phyloP scores from a whole-genome alignment of 2,888 invertebrate genomes.

The Cyrtodaria siliqua region DNA sequence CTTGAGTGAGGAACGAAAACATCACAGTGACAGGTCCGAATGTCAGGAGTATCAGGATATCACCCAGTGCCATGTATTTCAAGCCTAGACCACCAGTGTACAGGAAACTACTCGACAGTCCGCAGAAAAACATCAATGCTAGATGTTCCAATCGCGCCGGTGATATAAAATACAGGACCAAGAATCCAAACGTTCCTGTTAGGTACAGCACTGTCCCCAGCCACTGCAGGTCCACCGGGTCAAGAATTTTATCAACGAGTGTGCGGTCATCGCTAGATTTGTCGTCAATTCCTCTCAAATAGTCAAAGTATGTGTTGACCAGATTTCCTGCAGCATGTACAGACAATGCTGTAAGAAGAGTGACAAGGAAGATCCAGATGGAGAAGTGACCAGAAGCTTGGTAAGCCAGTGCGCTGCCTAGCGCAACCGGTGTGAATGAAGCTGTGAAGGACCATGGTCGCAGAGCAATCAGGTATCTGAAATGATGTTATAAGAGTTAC shows the following conservation, averaged over 20 bases:
- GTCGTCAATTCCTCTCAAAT: slow-evolving; percentile 96
- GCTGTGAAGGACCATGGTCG: slow-evolving; percentile 98
- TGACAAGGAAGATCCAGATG: slow-evolving; percentile 90
- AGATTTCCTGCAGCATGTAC: slow-evolving; percentile 99
- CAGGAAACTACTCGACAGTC: slow-evolving; percentile 97
- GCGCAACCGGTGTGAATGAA: slow-evolving; percentile 95
- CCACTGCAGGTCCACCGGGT: slow-evolving; percentile 94
- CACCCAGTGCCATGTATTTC: slow-evolving; percentile 97
- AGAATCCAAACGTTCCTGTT: slow-evolving; percentile 94
- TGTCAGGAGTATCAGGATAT: slow-evolving; percentile 95
- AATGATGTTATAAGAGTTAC: no score
- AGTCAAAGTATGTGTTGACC: slow-evolving; percentile 98
- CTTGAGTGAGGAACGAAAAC: slow-evolving; percentile 97
- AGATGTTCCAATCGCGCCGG: slow-evolving; percentile 98
- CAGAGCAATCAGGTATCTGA: slow-evolving; percentile 89
- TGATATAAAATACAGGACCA: slow-evolving; percentile 91
- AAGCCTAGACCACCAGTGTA: slow-evolving; percentile 98
- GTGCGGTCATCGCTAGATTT: slow-evolving; percentile 94
- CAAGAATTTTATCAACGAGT: slow-evolving; percentile 96
- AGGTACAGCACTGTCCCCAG: slow-evolving; percentile 95
- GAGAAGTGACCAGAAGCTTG: slow-evolving; percentile 91
- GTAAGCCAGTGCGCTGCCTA: slow-evolving; percentile 96
- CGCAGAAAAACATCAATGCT: slow-evolving; percentile 97
- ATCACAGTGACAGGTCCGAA: slow-evolving; percentile 98
- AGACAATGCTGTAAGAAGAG: slow-evolving; percentile 94